Conservation (phyloP, 2,113 vertebrate genomes). For the Mastomys natalensis region DNA sequence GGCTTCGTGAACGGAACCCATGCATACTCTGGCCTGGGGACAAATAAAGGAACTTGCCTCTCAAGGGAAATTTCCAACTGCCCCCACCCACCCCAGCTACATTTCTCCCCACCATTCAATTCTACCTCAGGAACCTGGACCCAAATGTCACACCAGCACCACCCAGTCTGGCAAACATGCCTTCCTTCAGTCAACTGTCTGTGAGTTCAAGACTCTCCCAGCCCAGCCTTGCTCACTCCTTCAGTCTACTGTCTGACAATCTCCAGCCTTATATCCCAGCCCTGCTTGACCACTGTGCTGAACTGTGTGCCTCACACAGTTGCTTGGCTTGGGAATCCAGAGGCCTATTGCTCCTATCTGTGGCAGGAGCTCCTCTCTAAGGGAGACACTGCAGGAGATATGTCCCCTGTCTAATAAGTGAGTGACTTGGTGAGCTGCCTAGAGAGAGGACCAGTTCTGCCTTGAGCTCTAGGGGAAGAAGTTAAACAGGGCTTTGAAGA, state of each 20-base stretch:
- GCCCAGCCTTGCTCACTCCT: background rate
- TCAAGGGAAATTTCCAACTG: background rate
- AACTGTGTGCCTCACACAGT: fast-evolving
- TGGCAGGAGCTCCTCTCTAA: background rate
- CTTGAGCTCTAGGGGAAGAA: background rate
- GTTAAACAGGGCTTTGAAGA: slow-evolving; percentile 21
- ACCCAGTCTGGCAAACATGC: background rate
- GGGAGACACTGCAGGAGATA: background rate
- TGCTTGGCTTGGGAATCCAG: background rate
- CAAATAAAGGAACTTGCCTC: background rate
- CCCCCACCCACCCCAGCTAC: background rate
- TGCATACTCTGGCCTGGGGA: background rate
- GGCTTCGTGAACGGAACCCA: background rate
- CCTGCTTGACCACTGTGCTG: background rate
- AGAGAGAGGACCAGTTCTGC: background rate
- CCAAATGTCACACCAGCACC: background rate
- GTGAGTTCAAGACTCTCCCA: background rate
- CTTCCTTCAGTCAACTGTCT: background rate
- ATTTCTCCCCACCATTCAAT: background rate
- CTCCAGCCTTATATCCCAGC: too few relatives aligned
- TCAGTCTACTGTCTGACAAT: background rate
- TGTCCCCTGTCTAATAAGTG: background rate
- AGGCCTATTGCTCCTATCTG: fast-evolving
- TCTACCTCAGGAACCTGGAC: background rate
- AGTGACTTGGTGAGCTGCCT: background rate